These are phyloP conservation scores for Trematocara zebra DNA, from an alignment of 2,113 vertebrate species.

Conservation along the genomic window DNA sequence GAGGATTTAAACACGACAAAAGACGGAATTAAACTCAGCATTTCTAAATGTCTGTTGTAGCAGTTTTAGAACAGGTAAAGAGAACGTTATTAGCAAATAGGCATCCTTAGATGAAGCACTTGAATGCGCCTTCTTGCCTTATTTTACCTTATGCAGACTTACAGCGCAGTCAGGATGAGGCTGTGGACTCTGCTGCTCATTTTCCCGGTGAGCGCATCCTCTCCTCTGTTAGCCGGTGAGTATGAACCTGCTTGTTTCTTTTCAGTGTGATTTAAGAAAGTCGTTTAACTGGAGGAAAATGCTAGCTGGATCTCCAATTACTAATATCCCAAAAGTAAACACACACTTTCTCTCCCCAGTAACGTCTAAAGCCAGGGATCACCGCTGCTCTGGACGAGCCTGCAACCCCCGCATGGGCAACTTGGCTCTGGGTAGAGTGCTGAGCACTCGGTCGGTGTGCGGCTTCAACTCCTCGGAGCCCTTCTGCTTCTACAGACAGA, in stretches of 20 bases:
- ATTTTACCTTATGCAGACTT: not conserved
- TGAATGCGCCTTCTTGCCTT: not conserved
- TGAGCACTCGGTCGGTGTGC: constrained; percentile 76
- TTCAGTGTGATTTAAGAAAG: not conserved
- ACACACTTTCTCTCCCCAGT: not conserved
- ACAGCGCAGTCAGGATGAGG: constrained; percentile 25
- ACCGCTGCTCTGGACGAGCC: constrained; percentile 75
- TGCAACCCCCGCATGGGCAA: constrained; percentile 91
- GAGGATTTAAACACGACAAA: not conserved
- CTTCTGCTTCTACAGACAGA: constrained; percentile 74
- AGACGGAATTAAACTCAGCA: not conserved
- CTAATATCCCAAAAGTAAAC: not conserved
- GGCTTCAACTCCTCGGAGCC: constrained; percentile 71
- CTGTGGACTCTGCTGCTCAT: constrained; percentile 38
- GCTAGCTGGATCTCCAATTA: not conserved
- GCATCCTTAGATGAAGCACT: not conserved
- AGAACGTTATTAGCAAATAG: not conserved
- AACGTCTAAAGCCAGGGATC: constrained; percentile 39
- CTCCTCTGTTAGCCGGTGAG: constrained; percentile 45
- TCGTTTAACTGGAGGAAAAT: not conserved
- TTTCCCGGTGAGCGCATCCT: constrained; percentile 37
- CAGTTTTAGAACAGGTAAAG: not conserved
- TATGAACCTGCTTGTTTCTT: not conserved
- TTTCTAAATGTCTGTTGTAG: not conserved
- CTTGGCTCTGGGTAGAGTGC: constrained; percentile 76